These are phyloP conservation scores for Pyrgus malvae DNA, from an alignment of 2,888 invertebrate species.

Conservation along the genomic window DNA sequence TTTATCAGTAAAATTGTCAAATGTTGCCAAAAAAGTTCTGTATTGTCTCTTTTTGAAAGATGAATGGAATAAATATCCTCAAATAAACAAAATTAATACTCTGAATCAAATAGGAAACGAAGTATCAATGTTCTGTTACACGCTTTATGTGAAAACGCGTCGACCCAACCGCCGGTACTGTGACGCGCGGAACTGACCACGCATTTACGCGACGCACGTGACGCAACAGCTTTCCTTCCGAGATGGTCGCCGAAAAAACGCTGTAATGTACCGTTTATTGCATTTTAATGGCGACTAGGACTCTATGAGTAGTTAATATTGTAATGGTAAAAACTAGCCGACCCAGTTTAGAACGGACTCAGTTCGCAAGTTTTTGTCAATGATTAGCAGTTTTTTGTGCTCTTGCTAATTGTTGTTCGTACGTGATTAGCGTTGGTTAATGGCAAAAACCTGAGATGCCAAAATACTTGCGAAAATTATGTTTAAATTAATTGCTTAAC, in stretches of 20 bases:
- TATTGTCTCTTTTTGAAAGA: no score
- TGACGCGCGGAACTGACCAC: background rate
- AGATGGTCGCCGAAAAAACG: slow-evolving; percentile 33
- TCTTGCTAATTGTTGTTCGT: background rate
- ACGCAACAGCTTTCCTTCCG: slow-evolving; percentile 36
- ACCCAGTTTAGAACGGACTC: slow-evolving; percentile 1
- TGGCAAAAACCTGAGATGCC: no score
- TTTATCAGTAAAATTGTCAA: no score
- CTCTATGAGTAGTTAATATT: background rate
- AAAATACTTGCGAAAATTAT: no score
- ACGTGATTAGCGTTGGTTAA: no score
- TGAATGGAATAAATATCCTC: no score
- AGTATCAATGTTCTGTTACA: background rate
- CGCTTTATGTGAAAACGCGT: background rate
- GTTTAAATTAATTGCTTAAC: no score
- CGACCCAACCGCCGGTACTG: slow-evolving; percentile 5
- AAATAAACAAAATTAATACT: background rate
- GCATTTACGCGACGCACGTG: slow-evolving; percentile 16
- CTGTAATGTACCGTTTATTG: slow-evolving; percentile 32
- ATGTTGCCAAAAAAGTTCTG: no score
- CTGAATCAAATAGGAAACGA: background rate
- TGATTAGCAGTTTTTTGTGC: background rate
- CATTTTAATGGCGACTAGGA: slow-evolving; percentile 33
- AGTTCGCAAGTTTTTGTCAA: background rate
- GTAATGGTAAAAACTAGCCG: slow-evolving; percentile 20